These are phyloP conservation scores for Drosophila lowei DNA, from an alignment of 1,140 invertebrate genomes.

Conservation along the genomic window DNA sequence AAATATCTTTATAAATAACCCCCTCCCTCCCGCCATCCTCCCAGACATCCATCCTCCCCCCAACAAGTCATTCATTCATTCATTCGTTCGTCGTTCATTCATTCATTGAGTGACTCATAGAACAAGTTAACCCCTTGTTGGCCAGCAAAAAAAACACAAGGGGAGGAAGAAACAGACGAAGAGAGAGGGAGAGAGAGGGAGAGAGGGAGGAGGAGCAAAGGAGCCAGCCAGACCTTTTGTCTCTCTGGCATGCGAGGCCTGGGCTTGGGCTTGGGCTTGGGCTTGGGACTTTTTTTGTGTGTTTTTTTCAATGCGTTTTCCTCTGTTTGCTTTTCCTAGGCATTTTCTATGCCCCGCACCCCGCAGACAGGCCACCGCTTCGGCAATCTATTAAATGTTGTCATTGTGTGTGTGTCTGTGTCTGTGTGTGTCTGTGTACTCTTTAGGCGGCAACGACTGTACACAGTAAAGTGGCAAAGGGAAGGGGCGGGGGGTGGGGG, in stretches of 20 bases:
- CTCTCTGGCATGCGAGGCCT: slow-evolving; percentile 7
- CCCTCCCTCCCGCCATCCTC: background rate
- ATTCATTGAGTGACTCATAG: slow-evolving; percentile 71
- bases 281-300: background rate
- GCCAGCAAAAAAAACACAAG: slow-evolving; percentile 35
- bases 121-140: slow-evolving; percentile 70
- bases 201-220: too few relatives aligned
- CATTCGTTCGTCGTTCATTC: slow-evolving; percentile 65
- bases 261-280: too few relatives aligned
- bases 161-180: background rate
- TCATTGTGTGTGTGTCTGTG: slow-evolving; percentile 49
- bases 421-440: slow-evolving; percentile 16
- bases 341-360: slow-evolving; percentile 50
- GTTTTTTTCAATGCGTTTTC: slow-evolving; percentile 18
- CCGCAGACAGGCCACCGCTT: slow-evolving; percentile 11
- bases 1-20: slow-evolving; percentile 68
- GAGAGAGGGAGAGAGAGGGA: background rate
- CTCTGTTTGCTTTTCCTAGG: slow-evolving; percentile 54
- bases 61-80: slow-evolving; percentile 60
- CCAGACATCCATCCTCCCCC: slow-evolving; percentile 1
- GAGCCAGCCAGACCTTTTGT: slow-evolving; percentile 27
- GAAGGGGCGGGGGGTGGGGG: background rate
- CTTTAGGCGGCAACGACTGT: slow-evolving; percentile 62
- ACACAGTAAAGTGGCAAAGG: background rate
- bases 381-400: slow-evolving; percentile 79